phyloP scores from a whole-genome alignment of 2,113 vertebrate genomes.

The Pica pica region DNA sequence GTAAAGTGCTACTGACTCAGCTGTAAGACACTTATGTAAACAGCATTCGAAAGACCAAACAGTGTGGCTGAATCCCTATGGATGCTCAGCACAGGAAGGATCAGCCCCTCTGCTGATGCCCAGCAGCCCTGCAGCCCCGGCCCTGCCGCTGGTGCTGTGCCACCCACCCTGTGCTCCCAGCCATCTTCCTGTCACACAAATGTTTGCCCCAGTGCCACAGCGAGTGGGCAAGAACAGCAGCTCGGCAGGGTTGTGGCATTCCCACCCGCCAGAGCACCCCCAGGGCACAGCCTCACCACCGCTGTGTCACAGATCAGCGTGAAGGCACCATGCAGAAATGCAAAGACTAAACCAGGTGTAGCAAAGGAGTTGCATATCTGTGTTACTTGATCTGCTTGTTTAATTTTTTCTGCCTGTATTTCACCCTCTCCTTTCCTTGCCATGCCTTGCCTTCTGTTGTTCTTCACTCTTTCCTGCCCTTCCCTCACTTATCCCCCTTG shows the following conservation, averaged over 20 bases:
- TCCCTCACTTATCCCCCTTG: not conserved
- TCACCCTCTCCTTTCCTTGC: not conserved
- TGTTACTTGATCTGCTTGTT: not conserved
- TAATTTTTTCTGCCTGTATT: not conserved
- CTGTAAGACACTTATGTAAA: not conserved
- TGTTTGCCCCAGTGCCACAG: not conserved
- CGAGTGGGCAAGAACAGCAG: accelerated
- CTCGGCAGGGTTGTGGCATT: accelerated
- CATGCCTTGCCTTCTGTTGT: not conserved
- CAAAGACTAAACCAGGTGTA: not conserved
- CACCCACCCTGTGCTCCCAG: accelerated
- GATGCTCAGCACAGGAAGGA: not conserved
- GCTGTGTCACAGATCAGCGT: accelerated
- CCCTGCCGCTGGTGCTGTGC: not conserved
- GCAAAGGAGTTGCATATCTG: not conserved
- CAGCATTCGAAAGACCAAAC: not conserved
- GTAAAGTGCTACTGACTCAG: not conserved
- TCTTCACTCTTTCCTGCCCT: not conserved
- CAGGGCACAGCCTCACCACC: accelerated
- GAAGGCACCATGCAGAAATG: accelerated
- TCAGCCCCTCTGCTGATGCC: not conserved
- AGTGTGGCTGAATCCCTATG: not conserved
- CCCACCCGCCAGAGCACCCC: not conserved
- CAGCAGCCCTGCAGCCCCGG: not conserved
- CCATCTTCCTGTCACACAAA: not conserved